These are phyloP conservation scores for Reinhardtius hippoglossoides DNA, from an alignment of 2,113 vertebrate species.

Conservation along the genomic window DNA sequence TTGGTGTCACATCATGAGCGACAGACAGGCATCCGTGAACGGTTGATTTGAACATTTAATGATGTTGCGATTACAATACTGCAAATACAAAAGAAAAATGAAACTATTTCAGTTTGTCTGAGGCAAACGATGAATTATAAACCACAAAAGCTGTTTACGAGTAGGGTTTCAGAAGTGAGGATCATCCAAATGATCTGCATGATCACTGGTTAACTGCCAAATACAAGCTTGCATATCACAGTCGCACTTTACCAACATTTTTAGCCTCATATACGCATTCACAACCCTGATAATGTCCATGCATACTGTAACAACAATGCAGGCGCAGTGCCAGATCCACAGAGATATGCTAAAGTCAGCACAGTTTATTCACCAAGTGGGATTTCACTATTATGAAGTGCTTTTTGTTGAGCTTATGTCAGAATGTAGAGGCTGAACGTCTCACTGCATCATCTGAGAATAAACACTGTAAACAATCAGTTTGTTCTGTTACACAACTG, in stretches of 20 bases:
- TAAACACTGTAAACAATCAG: background rate
- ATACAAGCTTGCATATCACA: slow-evolving; percentile 2
- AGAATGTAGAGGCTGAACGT: background rate
- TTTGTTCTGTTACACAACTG: background rate
- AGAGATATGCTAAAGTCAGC: background rate
- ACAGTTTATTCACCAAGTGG: background rate
- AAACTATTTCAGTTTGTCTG: background rate
- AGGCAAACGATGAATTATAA: background rate
- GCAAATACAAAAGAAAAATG: slow-evolving; percentile 1
- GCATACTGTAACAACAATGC: background rate
- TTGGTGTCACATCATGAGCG: slow-evolving; percentile 39
- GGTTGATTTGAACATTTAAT: slow-evolving; percentile 36
- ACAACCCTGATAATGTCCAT: background rate
- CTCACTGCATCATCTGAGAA: background rate
- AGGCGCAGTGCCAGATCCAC: slow-evolving; percentile 1
- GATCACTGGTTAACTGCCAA: slow-evolving; percentile 22
- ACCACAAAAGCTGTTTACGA: slow-evolving; percentile 5
- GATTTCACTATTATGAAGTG: background rate
- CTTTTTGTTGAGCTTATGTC: background rate
- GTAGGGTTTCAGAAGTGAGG: background rate
- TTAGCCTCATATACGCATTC: background rate
- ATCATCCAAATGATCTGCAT: slow-evolving; percentile 6
- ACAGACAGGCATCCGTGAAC: slow-evolving; percentile 27
- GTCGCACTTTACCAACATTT: slow-evolving; percentile 14
- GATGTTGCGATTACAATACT: slow-evolving; percentile 5